A percentile compares a stretch with the other conserved stretches of the same genome.
phyloP scores from a whole-genome alignment of 2,888 invertebrate species.

The Apodemia mormo region DNA sequence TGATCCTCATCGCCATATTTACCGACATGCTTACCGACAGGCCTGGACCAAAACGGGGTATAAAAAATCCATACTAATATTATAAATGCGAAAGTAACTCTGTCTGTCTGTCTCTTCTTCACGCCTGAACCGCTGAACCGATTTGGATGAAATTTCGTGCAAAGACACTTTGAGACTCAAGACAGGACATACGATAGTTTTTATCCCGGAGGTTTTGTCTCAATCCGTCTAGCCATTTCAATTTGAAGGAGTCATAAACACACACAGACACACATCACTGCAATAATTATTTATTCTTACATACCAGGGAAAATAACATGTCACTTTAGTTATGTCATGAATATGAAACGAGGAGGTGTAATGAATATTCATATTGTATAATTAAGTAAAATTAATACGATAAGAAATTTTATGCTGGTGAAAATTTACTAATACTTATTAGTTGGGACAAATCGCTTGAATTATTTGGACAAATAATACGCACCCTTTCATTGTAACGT shows the following conservation, averaged over 20 bases:
- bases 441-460: background rate
- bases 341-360: slow-evolving; percentile 3
- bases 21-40: too few species aligned
- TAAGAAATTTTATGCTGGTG: slow-evolving; percentile 4
- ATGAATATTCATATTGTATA: slow-evolving; percentile 17
- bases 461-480: slow-evolving; percentile 9
- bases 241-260: background rate
- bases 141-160: too few species aligned
- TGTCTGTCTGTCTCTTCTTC: too few species aligned
- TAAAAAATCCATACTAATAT: too few species aligned
- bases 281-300: background rate
- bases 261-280: background rate
- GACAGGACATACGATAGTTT: too few species aligned
- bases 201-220: too few species aligned
- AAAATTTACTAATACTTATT: slow-evolving; percentile 6
- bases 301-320: slow-evolving; percentile 5
- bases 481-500: slow-evolving; percentile 3
- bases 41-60: too few species aligned
- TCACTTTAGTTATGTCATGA: slow-evolving; percentile 2
- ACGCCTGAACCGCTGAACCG: too few species aligned
- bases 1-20: too few species aligned
- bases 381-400: slow-evolving; percentile 13
- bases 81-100: too few species aligned
- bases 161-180: too few species aligned
- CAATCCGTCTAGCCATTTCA: background rate